Percentiles rank a stretch among this genome's conserved stretches.
Evolutionary conservation across 2,797 vertebrate species (phyloP).

Genomic region (Etheostoma perlongum): DNA sequence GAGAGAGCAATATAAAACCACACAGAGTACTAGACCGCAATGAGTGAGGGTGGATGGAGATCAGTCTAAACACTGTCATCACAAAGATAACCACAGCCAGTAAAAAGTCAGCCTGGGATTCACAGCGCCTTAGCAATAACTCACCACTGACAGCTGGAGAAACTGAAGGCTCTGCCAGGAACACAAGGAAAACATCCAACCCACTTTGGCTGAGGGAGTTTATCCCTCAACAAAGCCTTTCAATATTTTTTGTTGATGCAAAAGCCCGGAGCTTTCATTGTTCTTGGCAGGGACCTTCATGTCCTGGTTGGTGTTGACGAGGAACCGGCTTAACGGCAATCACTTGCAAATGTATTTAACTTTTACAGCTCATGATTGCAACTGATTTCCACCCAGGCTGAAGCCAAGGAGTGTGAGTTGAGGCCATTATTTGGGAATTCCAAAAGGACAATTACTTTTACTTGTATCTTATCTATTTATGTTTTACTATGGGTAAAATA

Average conservation of each 20-base stretch:
- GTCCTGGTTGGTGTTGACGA: slow-evolving; percentile 75
- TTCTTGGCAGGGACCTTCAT: slow-evolving; percentile 76
- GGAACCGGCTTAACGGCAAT: slow-evolving; percentile 77
- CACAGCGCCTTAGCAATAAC: slow-evolving; percentile 63
- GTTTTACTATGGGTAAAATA: slow-evolving; percentile 49
- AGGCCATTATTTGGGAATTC: slow-evolving; percentile 56
- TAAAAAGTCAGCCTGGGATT: slow-evolving; percentile 65
- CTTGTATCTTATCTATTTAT: slow-evolving; percentile 52
- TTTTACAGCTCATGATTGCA: slow-evolving; percentile 76
- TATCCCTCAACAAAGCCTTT: slow-evolving; percentile 80
- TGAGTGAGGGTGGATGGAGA: slow-evolving; percentile 59
- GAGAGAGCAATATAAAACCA: slow-evolving; percentile 14
- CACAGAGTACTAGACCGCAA: slow-evolving; percentile 30
- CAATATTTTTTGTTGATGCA: slow-evolving; percentile 82
- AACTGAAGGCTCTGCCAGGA: slow-evolving; percentile 65
- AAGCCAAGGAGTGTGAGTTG: slow-evolving; percentile 48
- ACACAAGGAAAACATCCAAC: slow-evolving; percentile 78
- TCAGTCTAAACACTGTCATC: slow-evolving; percentile 70
- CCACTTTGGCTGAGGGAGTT: slow-evolving; percentile 80
- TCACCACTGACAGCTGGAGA: slow-evolving; percentile 79
- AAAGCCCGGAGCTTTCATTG: slow-evolving; percentile 79
- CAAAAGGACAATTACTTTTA: slow-evolving; percentile 49
- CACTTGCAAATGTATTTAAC: slow-evolving; percentile 79
- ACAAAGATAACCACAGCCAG: slow-evolving; percentile 68
- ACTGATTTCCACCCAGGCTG: slow-evolving; percentile 55